These are phyloP conservation scores for Myotis vivesi DNA, from an alignment of 2,797 vertebrate species.

Conservation along the genomic window DNA sequence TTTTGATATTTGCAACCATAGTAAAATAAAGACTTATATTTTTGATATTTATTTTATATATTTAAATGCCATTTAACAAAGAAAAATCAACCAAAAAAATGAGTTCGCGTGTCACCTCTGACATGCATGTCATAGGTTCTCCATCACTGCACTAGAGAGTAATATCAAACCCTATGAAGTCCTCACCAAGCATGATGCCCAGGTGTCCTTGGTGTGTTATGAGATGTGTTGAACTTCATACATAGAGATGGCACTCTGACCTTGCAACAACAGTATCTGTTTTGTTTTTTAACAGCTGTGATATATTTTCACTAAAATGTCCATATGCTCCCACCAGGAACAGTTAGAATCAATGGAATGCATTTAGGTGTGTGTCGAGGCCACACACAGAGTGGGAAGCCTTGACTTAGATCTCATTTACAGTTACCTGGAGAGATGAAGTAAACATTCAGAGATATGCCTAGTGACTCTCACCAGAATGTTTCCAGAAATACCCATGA, in stretches of 20 bases:
- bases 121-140: no score
- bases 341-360: conserved; percentile 30
- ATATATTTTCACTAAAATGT: conserved; percentile 33
- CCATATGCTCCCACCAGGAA: conserved; percentile 34
- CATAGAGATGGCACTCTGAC: background rate
- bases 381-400: conserved; percentile 61
- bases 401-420: conserved; percentile 37
- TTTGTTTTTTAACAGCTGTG: conserved; percentile 53
- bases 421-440: conserved; percentile 36
- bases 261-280: conserved; percentile 5
- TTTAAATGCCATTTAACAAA: no score
- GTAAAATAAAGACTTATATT: no score
- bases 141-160: background rate
- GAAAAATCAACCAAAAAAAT: no score
- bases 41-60: no score
- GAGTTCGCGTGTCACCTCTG: no score
- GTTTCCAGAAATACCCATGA: conserved; percentile 53
- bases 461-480: background rate
- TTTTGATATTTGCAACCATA: no score
- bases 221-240: background rate
- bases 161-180: background rate
- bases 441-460: conserved; percentile 43
- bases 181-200: background rate
- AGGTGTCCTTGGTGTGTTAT: background rate
- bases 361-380: conserved; percentile 66